Base-by-base conservation (phyloP, 2,113 vertebrate genomes). In the Amphiprion ocellaris region DNA sequence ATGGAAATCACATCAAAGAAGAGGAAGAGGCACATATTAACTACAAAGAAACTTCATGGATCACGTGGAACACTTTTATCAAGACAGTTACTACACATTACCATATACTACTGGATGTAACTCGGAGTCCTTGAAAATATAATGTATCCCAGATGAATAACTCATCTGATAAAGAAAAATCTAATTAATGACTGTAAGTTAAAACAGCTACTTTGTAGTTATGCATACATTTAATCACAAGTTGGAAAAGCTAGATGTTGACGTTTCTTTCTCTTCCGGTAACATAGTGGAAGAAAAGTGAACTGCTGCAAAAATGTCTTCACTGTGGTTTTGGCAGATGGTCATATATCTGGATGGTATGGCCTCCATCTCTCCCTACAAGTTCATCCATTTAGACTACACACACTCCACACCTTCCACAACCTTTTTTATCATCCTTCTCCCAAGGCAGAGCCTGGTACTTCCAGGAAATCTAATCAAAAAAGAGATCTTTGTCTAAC, bases 281-380 rank as follows among this genome's bases (percentile, higher is more conserved):
- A 46, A 55, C 21, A 10, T 10, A 52, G 12, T 23, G 21, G 5
- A 26, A 15, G 14, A 47, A 37, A 44, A 44, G 50, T 44, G 15
- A 68, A 39, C 15, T 44, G n/a, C 44, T 56, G 21, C 10, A n/a
- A 67, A 60, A 74, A 75, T 59, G 52, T 21, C 37, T 16, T 21
- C 37, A 59, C 21, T 60, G 53, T 59, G 46, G 24, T 62, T 74
- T 52, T 64, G 59, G 47, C 59, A 61, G n/a, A 41, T 70, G 60
- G 54, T 81, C 56, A 64, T 44, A 52, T 62, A 68, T 78, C 24
- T 71, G 70, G 54, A 69, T 21, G 54, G n/a, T 9, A 24, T 16
- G 14, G 54, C 55, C 60, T 49, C 64, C 33, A 64, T 39, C 50
- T 70, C 58, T 49, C 24, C 33, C 21, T 58, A 70, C 49, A 72